phyloP scores from a whole-genome alignment of 2,888 invertebrate species.

The Phortica okadai region DNA sequence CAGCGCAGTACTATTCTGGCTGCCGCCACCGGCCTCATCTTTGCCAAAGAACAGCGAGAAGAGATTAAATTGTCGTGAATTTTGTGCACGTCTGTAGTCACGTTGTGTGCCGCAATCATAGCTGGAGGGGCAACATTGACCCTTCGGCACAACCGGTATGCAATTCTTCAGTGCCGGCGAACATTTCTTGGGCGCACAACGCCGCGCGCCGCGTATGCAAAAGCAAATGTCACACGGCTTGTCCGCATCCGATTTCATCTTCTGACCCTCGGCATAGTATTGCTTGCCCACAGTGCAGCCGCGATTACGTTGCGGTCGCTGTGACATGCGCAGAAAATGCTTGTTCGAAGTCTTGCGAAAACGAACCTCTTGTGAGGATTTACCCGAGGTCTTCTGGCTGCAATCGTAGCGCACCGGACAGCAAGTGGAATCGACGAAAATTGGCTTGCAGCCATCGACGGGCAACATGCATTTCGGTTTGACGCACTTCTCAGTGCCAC shows the following conservation, averaged over 20 bases:
- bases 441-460: slow-evolving; percentile 80
- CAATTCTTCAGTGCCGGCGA: slow-evolving; percentile 87
- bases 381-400: slow-evolving; percentile 71
- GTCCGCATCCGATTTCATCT: slow-evolving; percentile 78
- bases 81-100: slow-evolving; percentile 67
- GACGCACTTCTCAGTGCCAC: slow-evolving; percentile 85
- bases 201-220: slow-evolving; percentile 84
- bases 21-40: slow-evolving; percentile 54
- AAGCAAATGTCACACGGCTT: slow-evolving; percentile 86
- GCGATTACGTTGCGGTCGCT: slow-evolving; percentile 72
- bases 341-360: slow-evolving; percentile 72
- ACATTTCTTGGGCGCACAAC: slow-evolving; percentile 87
- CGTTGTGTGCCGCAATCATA: slow-evolving; percentile 85
- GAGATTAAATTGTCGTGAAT: slow-evolving; percentile 73
- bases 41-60: slow-evolving; percentile 74
- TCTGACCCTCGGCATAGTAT: slow-evolving; percentile 84
- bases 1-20: slow-evolving; percentile 49
- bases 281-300: slow-evolving; percentile 81
- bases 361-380: slow-evolving; percentile 72
- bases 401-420: slow-evolving; percentile 91
- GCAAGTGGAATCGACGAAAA: slow-evolving; percentile 79
- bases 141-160: slow-evolving; percentile 84
- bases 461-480: slow-evolving; percentile 87
- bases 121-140: slow-evolving; percentile 90
- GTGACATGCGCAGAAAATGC: slow-evolving; percentile 73